Conservation (phyloP, 2,888 invertebrate species). For the Cecidostiba fungosa region DNA sequence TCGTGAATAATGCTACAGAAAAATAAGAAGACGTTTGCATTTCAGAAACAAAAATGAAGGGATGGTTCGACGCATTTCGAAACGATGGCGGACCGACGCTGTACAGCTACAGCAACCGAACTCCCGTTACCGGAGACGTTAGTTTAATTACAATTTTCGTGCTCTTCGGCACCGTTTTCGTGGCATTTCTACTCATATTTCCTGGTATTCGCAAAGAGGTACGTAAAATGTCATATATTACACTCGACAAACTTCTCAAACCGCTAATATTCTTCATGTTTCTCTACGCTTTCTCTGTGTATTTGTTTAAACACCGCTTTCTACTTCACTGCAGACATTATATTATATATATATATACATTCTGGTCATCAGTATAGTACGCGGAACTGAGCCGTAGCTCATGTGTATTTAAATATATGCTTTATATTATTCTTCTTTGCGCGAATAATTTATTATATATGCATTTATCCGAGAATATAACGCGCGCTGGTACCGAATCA, state of each 20-base stretch:
- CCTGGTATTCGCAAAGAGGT: conserved; percentile 98
- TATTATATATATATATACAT: not conserved
- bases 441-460: conserved; percentile 6
- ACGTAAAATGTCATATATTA: conserved; percentile 54
- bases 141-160: conserved; percentile 92
- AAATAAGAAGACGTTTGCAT: not conserved
- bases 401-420: not conserved
- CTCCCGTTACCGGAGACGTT: conserved; percentile 96
- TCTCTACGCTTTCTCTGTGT: not conserved
- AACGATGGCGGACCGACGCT: conserved; percentile 97
- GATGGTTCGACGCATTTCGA: conserved; percentile 99
- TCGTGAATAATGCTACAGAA: not conserved
- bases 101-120: conserved; percentile 96
- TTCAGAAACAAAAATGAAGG: conserved; percentile 86
- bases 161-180: conserved; percentile 93
- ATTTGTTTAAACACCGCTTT: conserved; percentile 34
- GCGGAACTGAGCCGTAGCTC: not conserved
- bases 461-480: conserved; percentile 1
- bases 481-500: not conserved
- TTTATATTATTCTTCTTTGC: not conserved
- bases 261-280: not conserved
- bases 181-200: conserved; percentile 97
- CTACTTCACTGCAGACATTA: conserved; percentile 7
- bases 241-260: not conserved
- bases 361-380: not conserved